Evolutionary conservation across 2,113 vertebrate genomes (phyloP).

Genomic region (Stictonetta naevosa): DNA sequence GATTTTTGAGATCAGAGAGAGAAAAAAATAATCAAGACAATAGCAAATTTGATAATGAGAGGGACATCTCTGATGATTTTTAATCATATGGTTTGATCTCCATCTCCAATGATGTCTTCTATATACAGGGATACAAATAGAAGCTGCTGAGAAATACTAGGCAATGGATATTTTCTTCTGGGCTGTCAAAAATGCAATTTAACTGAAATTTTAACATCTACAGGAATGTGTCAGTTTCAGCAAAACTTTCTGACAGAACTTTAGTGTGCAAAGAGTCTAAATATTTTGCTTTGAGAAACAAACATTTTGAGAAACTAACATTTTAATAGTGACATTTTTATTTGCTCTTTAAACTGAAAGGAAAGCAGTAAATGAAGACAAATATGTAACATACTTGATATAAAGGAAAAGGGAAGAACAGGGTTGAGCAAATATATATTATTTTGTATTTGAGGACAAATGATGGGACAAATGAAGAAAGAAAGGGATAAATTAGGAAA

Average conservation of each 20-base stretch:
- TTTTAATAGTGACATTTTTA: not conserved
- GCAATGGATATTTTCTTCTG: not conserved
- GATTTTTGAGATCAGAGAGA: not conserved
- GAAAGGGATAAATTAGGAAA: not conserved
- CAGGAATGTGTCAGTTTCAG: not conserved
- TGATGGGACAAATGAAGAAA: not conserved
- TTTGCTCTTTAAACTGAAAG: not conserved
- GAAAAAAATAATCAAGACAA: not conserved
- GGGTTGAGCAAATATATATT: not conserved
- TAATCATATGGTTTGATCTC: not conserved
- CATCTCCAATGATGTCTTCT: not conserved
- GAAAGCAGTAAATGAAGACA: not conserved
- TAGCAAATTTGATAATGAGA: not conserved
- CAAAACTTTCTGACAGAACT: conserved; percentile 10
- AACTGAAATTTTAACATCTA: not conserved
- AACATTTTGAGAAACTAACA: not conserved
- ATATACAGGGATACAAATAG: not conserved
- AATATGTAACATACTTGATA: not conserved
- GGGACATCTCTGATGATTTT: not conserved
- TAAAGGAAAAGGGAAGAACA: not conserved
- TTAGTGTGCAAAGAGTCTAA: not conserved
- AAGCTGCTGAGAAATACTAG: not conserved
- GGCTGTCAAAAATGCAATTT: not conserved
- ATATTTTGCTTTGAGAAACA: not conserved
- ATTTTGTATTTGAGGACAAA: not conserved